Conservation (phyloP, 2,888 invertebrate genomes). For the Apomyelois bistriatella region DNA sequence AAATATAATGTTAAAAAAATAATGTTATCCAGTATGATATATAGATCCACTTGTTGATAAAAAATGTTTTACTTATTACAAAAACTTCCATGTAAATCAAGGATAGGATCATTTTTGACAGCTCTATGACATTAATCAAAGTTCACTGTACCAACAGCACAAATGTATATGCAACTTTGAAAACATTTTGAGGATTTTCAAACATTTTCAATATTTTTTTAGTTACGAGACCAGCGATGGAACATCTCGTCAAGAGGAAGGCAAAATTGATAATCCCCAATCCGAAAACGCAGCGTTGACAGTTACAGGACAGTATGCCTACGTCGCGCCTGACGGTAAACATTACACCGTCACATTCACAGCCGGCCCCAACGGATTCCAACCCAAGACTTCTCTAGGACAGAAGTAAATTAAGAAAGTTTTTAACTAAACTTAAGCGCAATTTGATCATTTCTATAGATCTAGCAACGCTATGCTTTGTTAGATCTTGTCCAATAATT, state of each 20-base stretch:
- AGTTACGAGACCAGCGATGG: slow-evolving; percentile 85
- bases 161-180: not conserved
- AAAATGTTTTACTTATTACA: no score
- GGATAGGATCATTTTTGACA: no score
- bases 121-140: no score
- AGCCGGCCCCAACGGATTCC: slow-evolving; percentile 82
- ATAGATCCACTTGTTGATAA: no score
- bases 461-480: not conserved
- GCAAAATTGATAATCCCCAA: slow-evolving; percentile 82
- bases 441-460: not conserved
- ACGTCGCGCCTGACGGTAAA: slow-evolving; percentile 83
- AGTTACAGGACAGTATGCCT: slow-evolving; percentile 82
- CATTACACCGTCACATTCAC: slow-evolving; percentile 82
- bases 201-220: slow-evolving; percentile 21
- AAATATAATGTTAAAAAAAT: no score
- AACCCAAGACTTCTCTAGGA: slow-evolving; percentile 74
- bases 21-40: no score
- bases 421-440: not conserved
- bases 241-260: slow-evolving; percentile 82
- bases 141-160: no score
- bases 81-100: no score
- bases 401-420: slow-evolving; percentile 38
- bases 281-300: slow-evolving; percentile 82
- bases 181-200: not conserved
- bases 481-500: not conserved